Conservation (phyloP, 1,140 invertebrate genomes). For the Chironomus tepperi region DNA sequence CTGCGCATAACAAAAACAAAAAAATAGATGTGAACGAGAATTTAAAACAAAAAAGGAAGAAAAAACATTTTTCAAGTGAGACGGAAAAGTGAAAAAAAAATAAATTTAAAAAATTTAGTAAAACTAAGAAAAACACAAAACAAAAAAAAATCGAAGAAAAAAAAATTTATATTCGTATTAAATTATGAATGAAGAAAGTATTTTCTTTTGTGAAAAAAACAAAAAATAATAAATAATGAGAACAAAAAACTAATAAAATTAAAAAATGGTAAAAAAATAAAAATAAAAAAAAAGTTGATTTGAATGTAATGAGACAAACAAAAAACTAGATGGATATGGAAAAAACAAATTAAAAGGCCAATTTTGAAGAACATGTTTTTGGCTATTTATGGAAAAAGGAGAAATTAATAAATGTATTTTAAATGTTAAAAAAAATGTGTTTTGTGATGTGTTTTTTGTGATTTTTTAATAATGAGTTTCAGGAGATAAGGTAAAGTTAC, state of each 20-base stretch:
- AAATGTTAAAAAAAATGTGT: background rate
- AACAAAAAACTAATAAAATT: too few species aligned
- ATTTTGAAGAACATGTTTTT: conserved; percentile 5
- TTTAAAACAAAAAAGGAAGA: too few species aligned
- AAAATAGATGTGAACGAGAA: too few species aligned
- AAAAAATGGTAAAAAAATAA: too few species aligned
- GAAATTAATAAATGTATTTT: conserved; percentile 23
- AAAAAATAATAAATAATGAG: too few species aligned
- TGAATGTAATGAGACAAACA: background rate
- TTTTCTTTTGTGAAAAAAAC: background rate
- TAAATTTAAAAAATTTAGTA: background rate
- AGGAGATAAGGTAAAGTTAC: too few species aligned
- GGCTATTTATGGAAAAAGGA: background rate
- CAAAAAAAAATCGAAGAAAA: background rate
- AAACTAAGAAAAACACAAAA: too few species aligned
- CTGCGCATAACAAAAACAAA: background rate
- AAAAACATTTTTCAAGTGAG: background rate
- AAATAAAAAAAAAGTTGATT: background rate
- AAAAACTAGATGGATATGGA: conserved; percentile 3
- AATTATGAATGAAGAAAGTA: conserved; percentile 14
- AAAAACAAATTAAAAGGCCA: background rate
- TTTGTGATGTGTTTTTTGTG: background rate
- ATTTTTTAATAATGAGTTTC: too few species aligned
- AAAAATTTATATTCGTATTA: conserved; percentile 9
- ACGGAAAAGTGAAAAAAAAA: background rate